phyloP scores from a whole-genome alignment of 2,888 invertebrate genomes.

The Epinotia ramella region DNA sequence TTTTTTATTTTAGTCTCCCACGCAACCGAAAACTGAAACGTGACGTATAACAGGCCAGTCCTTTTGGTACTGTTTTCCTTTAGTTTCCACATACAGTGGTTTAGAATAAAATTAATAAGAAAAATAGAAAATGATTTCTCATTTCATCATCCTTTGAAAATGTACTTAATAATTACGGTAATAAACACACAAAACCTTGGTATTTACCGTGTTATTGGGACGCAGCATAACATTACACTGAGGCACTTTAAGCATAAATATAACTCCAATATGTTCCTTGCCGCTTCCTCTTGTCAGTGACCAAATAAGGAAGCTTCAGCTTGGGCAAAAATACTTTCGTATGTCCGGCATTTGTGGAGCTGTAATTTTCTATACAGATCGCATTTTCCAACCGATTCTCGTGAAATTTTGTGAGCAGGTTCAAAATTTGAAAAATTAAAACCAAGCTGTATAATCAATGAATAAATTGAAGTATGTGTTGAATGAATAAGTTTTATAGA shows the following conservation, averaged over 20 bases:
- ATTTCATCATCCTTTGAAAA: not conserved
- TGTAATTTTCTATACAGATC: too few species aligned
- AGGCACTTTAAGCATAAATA: not conserved
- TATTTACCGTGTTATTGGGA: not conserved
- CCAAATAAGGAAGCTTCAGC: not conserved
- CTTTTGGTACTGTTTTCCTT: not conserved
- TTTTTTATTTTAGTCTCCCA: conserved; percentile 78
- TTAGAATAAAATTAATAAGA: not conserved
- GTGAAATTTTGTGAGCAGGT: too few species aligned
- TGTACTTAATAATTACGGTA: not conserved
- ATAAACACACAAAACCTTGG: not conserved
- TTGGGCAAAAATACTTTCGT: too few species aligned
- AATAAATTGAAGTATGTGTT: too few species aligned
- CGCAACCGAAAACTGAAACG: conserved; percentile 60
- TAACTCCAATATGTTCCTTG: too few species aligned
- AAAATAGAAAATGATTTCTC: not conserved
- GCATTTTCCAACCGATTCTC: too few species aligned
- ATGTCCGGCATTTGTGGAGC: too few species aligned
- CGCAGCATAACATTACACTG: not conserved
- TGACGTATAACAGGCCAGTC: not conserved
- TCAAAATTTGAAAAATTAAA: too few species aligned
- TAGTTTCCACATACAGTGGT: not conserved
- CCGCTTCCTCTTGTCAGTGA: not conserved
- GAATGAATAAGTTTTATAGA: too few species aligned
- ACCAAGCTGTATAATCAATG: too few species aligned